These are phyloP conservation scores for Eueides isabella DNA, from an alignment of 1,140 invertebrate species.

Conservation along the genomic window DNA sequence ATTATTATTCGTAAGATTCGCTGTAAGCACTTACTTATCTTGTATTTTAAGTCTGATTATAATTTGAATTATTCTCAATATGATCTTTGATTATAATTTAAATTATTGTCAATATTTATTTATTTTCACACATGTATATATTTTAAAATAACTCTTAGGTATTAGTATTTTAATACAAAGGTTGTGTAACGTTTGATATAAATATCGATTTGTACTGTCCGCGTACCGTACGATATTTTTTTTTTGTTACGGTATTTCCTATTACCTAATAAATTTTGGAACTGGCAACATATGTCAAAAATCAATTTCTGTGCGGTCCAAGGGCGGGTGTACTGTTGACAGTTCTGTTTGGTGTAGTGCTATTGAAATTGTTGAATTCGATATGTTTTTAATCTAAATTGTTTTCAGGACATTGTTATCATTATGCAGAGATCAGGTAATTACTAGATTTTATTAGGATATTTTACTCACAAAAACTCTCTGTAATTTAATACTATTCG, in stretches of 20 bases:
- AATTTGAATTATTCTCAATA: no score
- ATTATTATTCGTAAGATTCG: no score
- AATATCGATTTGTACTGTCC: no score
- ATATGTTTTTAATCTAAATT: slow-evolving; percentile 75
- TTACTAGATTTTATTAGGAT: slow-evolving; percentile 21
- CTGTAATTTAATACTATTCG: slow-evolving; percentile 42
- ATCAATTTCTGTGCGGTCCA: slow-evolving; percentile 79
- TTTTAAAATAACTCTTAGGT: no score
- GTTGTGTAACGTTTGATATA: no score
- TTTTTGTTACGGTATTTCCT: not conserved
- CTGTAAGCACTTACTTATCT: no score
- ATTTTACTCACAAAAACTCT: not conserved
- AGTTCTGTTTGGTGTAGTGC: slow-evolving; percentile 69
- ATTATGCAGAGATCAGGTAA: slow-evolving; percentile 82
- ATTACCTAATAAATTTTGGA: not conserved
- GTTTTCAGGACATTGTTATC: slow-evolving; percentile 53
- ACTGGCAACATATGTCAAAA: slow-evolving; percentile 74
- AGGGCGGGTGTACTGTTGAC: slow-evolving; percentile 78
- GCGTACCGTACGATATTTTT: no score
- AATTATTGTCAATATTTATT: no score
- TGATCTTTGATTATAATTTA: no score
- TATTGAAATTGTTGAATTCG: slow-evolving; percentile 61
- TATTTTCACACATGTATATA: no score
- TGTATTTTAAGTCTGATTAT: no score
- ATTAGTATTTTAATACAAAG: no score